Base-by-base conservation (phyloP, 2,113 vertebrate species). In the Amphiprion ocellaris region DNA sequence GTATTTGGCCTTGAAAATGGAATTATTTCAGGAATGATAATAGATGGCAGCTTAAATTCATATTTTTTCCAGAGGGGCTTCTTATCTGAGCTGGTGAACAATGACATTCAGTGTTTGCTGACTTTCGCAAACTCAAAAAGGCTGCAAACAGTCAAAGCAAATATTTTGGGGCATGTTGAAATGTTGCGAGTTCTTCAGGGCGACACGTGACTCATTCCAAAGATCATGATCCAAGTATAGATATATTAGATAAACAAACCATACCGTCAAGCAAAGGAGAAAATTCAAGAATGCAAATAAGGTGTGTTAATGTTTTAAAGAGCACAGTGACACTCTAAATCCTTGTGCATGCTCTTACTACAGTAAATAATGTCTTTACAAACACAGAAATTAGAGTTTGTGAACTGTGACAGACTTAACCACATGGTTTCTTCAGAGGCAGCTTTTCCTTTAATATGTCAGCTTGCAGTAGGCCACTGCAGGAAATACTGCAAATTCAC, bases 111-210 rank as follows among this genome's bases (percentile, higher is more conserved):
- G 11, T 21, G 28, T 33, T 3, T 72, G 33, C 67, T 75, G 61
- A 84, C 66, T 28, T 73, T 74, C 14, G 16, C 24, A 41, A 47
- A 17, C 24, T 67, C 23, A 19, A 56, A 77, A 28, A n/a, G 19
- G 44, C 65, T 58, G 72, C 46, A 47, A 74, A 77, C 24, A 60
- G 9, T 21, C 71, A 37, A 47, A 74, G 49, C 58, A 82, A 89
- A 86, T 72, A 81, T 76, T 62, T 14, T 24, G 4, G 41, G 50
- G 3, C 61, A 66, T 39, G 53, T 56, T 82, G 67, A 63, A 83
- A 79, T 49, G 52, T 11, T 16, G 46, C 49, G 24, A 62, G 50
- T 60, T 80, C 68, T 59, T 63, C 2, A 55, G 24, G 58, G 53
- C 37, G n/a, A 46, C 37, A 67, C 11, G 61, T 81, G 79, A 78